Percentiles rank a stretch among this genome's conserved stretches.
phyloP scores from a whole-genome alignment of 2,888 invertebrate genomes.

The Eucera pruinosa region DNA sequence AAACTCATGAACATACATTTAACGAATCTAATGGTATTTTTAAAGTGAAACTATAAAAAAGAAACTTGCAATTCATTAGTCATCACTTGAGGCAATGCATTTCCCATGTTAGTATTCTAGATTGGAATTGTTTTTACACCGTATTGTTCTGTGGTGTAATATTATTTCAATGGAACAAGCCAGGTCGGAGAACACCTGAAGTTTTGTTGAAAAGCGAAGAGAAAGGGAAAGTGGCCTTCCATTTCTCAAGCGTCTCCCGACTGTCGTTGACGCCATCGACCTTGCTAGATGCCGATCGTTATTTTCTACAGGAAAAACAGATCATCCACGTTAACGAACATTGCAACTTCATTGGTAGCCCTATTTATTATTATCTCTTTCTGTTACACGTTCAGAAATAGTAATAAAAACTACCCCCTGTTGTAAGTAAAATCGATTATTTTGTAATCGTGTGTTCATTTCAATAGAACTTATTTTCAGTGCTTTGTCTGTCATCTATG shows the following conservation, averaged over 20 bases:
- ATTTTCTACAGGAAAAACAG: slow-evolving; percentile 45
- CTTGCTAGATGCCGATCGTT: slow-evolving; percentile 58
- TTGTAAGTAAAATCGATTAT: too few relatives aligned
- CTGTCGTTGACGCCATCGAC: slow-evolving; percentile 53
- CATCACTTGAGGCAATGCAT: too few relatives aligned
- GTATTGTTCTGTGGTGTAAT: slow-evolving; percentile 3
- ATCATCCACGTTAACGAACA: slow-evolving; percentile 25
- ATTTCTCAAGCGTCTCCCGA: slow-evolving; percentile 52
- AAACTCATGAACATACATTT: too few relatives aligned
- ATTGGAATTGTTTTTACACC: background rate
- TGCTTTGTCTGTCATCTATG: too few relatives aligned
- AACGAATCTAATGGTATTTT: too few relatives aligned
- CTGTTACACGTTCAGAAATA: background rate
- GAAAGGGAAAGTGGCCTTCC: slow-evolving; percentile 64
- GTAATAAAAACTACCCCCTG: too few relatives aligned
- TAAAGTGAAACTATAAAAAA: too few relatives aligned
- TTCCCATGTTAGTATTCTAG: too few relatives aligned
- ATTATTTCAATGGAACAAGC: background rate
- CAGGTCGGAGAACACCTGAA: slow-evolving; percentile 2
- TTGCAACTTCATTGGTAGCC: background rate
- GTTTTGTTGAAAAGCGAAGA: slow-evolving; percentile 49
- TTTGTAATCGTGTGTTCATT: too few relatives aligned
- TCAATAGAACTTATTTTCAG: too few relatives aligned
- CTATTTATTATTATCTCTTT: background rate
- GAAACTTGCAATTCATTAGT: too few relatives aligned